phyloP scores from a whole-genome alignment of 2,797 vertebrate species.

The Diglossa cyanea region DNA sequence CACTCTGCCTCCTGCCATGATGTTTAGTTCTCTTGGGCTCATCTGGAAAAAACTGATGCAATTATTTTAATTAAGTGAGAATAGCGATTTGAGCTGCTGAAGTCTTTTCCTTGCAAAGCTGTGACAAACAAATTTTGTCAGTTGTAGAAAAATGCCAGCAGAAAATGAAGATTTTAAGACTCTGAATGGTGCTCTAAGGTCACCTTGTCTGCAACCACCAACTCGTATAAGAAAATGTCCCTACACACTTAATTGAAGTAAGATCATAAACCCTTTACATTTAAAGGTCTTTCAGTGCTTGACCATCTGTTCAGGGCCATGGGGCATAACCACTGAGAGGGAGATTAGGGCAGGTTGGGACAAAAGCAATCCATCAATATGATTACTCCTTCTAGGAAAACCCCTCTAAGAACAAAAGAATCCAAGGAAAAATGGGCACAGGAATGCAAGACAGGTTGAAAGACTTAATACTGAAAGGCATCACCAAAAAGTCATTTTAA shows the following conservation, averaged over 20 bases:
- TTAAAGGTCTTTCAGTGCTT: constrained; percentile 45
- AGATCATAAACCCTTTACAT: constrained; percentile 62
- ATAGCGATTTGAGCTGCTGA: background rate
- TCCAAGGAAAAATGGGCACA: background rate
- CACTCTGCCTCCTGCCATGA: background rate
- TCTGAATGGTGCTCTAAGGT: background rate
- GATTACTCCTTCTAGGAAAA: background rate
- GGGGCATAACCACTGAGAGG: background rate
- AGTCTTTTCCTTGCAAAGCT: background rate
- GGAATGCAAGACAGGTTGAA: background rate
- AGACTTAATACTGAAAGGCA: background rate
- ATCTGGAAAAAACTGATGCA: background rate
- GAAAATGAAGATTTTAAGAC: background rate
- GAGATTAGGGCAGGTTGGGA: constrained; percentile 15
- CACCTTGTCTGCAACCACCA: background rate
- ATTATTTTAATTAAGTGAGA: constrained; percentile 20
- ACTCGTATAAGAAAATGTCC: background rate
- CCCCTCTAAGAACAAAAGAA: background rate
- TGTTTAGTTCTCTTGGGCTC: background rate
- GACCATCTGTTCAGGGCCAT: constrained; percentile 54
- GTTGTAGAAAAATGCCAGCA: background rate
- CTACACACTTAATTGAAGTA: constrained; percentile 17
- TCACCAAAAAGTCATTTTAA: background rate
- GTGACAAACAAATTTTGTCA: background rate
- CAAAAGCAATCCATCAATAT: background rate